Percentiles rank a stretch among this genome's conserved stretches.
Evolutionary conservation across 2,888 invertebrate species (phyloP).

Genomic region (Tanypteryx hageni): DNA sequence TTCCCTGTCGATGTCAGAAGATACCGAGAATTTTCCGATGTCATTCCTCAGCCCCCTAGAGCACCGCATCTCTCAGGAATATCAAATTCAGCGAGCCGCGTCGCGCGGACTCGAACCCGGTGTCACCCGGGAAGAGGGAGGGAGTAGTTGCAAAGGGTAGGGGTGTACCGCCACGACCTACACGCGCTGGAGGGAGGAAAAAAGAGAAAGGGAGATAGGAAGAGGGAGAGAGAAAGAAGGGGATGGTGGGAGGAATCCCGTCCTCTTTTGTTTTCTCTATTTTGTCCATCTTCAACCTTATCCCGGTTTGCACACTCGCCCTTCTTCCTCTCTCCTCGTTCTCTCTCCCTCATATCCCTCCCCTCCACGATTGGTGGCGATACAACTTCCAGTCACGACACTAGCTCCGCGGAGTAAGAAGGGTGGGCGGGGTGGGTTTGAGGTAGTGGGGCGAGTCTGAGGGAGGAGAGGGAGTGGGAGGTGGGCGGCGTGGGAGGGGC

Average conservation of each 20-base stretch:
- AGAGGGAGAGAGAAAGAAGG: neutral
- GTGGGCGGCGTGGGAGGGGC: neutral
- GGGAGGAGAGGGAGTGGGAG: neutral
- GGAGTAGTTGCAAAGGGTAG: neutral
- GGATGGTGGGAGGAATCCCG: neutral
- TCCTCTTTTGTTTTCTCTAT: slow-evolving; percentile 18
- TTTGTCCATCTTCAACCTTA: slow-evolving; percentile 16
- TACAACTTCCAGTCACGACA: slow-evolving; percentile 49
- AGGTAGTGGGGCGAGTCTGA: neutral
- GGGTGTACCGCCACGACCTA: slow-evolving; percentile 18
- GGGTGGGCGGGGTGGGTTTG: neutral
- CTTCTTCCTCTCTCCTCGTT: too few relatives aligned
- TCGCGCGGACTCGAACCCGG: slow-evolving; percentile 56
- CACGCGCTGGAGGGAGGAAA: neutral
- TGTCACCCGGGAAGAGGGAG: slow-evolving; percentile 6
- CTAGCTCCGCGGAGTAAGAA: neutral
- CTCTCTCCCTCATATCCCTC: neutral
- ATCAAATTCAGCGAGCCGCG: slow-evolving; percentile 42
- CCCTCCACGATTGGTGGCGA: slow-evolving; percentile 13
- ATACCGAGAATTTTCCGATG: slow-evolving; percentile 48
- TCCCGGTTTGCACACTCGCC: neutral
- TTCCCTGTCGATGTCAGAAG: slow-evolving; percentile 57
- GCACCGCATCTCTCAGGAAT: slow-evolving; percentile 44
- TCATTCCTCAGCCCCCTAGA: slow-evolving; percentile 1
- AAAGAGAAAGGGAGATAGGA: neutral